Base-by-base conservation (phyloP, 2,113 vertebrate genomes). In the Neotragus moschatus region DNA sequence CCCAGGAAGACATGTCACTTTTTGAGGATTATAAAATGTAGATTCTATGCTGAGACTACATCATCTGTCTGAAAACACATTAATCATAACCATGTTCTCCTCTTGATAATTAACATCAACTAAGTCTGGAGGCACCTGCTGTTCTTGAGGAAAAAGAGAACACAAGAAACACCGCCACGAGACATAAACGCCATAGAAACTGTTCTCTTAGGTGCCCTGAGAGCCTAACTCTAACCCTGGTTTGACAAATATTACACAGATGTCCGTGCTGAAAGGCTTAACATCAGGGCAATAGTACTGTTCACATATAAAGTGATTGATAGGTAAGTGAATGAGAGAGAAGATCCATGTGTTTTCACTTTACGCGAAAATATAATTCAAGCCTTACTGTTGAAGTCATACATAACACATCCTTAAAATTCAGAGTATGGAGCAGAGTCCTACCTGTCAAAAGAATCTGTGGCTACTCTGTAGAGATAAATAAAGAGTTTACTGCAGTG, bases 391-490 rank as follows among this genome's bases (percentile, higher is more conserved):
- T 11, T 80, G 82, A 96, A 28, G 43, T 89, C 60, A 84, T 36
- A 75, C 23, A 13, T 12, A 86, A 26, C 2, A 43, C 4, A 77
- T 25, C n/a, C 92, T 66, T 30, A 25, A 25, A 87, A 17, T 10
- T 60, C 25, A 26, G 0, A 33, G 36, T 53, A 73, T 16, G 45
- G 45, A 23, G 14, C 7, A 16, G 75, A 90, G 21, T 87, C 98
- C 55, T 99, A 99, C 99, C 99, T 99, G 99, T 99, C 99, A 84
- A 99, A 99, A 45, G 99, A 99, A 98, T 99, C 99, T 7, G 99
- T 99, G 98, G 99, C 99, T 98, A 99, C 99, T 98, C 99, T 99
- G 99, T 99, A 99, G 98, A 99, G 99, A 98, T 99, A 99, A 98
- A 99, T 99, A 98, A 99, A 99, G 91, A 99, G 99, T 98, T 99